Evolutionary conservation across 2,113 vertebrate species (phyloP), one percentile per base, ranked within the genome.

Genomic region (Oenanthe melanoleuca): DNA sequence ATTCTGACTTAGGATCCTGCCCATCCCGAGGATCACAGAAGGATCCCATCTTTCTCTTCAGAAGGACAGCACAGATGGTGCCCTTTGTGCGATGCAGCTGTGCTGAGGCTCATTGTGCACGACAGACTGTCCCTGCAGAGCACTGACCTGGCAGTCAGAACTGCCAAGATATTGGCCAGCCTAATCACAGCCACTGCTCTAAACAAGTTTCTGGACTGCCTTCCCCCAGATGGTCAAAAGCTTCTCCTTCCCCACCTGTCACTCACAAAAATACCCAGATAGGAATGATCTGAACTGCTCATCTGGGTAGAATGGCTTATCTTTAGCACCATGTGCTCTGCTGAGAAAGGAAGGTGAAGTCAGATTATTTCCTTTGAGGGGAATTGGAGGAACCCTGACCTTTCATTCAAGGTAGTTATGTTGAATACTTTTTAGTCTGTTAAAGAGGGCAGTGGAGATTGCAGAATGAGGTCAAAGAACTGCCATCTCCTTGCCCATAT

Each of bases 41-140:
- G 9, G 22, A 75, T 63, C 9, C 3, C 9, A 21, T 3, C 7
- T 42, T 59, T 37, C 28, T 66, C 44, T 75, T 80, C 34, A 55
- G n/a, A 31, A 5, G 12, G 33, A 34, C 11, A 38, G 13, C 18
- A 17, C 18, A 47, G 2, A 3, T 26, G 1, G 8, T 22, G 7
- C 29, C n/a, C 57, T 57, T 44, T 42, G 21, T 12, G 12, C 17
- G 21, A 33, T 12, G 23, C 0, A 1, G 9, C 12, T 49, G 6
- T 26, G 34, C 34, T 0, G 1, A 67, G 47, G 5, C 26, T 31
- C 37, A 4, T 0, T 65, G 14, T 11, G 7, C 0, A 0, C 11
- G 22, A 8, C 11, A 73, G 44, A 34, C 29, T 44, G 31, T 3
- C 12, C 0, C 0, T 13, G 25, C 15, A 33, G 20, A 34, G 15